Conservation (phyloP, 2,113 vertebrate genomes). For the Thinocorus orbignyianus region DNA sequence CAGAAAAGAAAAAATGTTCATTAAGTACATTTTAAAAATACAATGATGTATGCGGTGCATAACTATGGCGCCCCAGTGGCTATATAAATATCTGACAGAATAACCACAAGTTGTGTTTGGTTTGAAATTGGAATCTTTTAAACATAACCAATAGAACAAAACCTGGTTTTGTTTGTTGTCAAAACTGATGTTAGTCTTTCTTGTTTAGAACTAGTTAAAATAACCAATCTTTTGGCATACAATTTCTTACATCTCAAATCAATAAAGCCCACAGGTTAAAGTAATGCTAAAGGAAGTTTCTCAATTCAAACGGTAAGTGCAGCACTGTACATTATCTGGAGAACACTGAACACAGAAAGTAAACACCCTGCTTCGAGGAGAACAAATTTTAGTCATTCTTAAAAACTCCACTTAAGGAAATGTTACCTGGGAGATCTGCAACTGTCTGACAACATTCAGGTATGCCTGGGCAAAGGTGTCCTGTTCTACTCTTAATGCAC, state of each 20-base stretch:
- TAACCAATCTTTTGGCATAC: constrained; percentile 45
- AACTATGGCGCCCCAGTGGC: constrained; percentile 87
- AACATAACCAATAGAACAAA: constrained; percentile 79
- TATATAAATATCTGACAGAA: constrained; percentile 89
- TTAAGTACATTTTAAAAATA: constrained; percentile 86
- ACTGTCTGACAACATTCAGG: not conserved
- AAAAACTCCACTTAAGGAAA: constrained; percentile 12
- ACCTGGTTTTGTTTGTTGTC: constrained; percentile 84
- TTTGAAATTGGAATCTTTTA: constrained; percentile 88
- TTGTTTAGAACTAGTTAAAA: constrained; percentile 72
- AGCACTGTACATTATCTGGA: constrained; percentile 32
- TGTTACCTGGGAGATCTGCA: not conserved
- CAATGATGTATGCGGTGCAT: constrained; percentile 89
- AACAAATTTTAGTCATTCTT: constrained; percentile 22
- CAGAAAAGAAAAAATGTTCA: constrained; percentile 86
- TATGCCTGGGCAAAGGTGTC: not conserved
- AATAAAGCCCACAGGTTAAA: constrained; percentile 34
- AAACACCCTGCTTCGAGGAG: constrained; percentile 5
- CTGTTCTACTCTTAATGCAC: not conserved
- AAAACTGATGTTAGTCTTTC: constrained; percentile 75
- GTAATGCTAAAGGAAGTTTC: constrained; percentile 41
- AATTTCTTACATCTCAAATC: constrained; percentile 59
- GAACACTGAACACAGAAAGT: constrained; percentile 18
- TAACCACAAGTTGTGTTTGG: constrained; percentile 89
- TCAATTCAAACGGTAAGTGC: not conserved